phyloP scores from a whole-genome alignment of 2,888 invertebrate species.

The Calliopum simillimum region DNA sequence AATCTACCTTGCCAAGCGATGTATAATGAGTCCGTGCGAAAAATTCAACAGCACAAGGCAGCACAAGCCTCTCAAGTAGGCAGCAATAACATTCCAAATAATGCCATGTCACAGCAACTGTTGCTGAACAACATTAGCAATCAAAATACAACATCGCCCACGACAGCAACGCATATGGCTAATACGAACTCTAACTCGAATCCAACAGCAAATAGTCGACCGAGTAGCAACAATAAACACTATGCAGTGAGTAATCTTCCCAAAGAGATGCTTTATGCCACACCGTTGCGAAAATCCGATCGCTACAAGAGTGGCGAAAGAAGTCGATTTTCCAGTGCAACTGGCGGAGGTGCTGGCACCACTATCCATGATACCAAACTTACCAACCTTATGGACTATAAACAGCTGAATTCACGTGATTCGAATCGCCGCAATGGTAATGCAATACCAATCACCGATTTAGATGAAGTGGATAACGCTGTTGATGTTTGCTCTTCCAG shows the following conservation, averaged over 20 bases:
- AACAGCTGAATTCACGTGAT: slow-evolving; percentile 58
- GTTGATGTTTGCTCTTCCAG: slow-evolving; percentile 57
- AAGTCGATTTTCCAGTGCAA: slow-evolving; percentile 51
- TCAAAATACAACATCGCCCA: slow-evolving; percentile 55
- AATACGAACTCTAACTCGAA: slow-evolving; percentile 43
- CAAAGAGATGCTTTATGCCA: slow-evolving; percentile 67
- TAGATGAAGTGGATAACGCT: slow-evolving; percentile 58
- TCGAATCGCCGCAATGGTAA: slow-evolving; percentile 64
- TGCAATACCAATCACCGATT: slow-evolving; percentile 57
- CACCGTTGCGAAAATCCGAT: slow-evolving; percentile 66
- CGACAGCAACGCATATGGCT: slow-evolving; percentile 39
- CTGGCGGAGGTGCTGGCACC: slow-evolving; percentile 37
- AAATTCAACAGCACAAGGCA: slow-evolving; percentile 63
- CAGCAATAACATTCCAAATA: slow-evolving; percentile 46
- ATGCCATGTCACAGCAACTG: slow-evolving; percentile 51
- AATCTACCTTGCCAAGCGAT: slow-evolving; percentile 67
- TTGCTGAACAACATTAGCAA: slow-evolving; percentile 58
- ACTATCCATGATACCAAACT: slow-evolving; percentile 55
- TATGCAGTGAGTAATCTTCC: slow-evolving; percentile 52
- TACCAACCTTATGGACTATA: slow-evolving; percentile 60
- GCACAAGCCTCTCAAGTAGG: slow-evolving; percentile 42
- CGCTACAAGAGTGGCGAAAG: slow-evolving; percentile 65
- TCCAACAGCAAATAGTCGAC: slow-evolving; percentile 43
- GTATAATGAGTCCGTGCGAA: slow-evolving; percentile 67
- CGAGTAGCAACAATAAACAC: slow-evolving; percentile 39